Percentiles rank a stretch among this genome's conserved stretches.
phyloP scores from a whole-genome alignment of 2,797 vertebrate species.

The Danio kyathit region DNA sequence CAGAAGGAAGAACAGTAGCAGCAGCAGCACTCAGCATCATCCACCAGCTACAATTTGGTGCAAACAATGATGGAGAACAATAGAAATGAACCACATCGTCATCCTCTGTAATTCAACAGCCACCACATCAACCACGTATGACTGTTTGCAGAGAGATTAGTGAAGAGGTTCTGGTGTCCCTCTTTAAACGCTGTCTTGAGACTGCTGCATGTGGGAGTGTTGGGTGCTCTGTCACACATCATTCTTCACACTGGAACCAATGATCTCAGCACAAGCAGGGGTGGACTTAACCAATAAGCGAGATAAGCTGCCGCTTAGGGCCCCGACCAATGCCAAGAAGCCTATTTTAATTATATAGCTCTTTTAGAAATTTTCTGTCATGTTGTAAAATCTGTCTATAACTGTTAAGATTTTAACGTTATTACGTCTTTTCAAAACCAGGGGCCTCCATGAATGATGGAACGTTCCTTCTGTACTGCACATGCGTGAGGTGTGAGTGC shows the following conservation, averaged over 20 bases:
- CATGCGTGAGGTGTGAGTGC: too few species aligned
- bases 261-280: neutral
- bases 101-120: neutral
- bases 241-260: neutral
- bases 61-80: neutral
- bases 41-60: neutral
- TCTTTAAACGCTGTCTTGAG: neutral
- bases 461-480: too few species aligned
- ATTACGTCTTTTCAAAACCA: too few species aligned
- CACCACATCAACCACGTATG: neutral
- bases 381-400: too few species aligned
- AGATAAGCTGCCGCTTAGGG: too few species aligned
- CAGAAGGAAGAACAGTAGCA: neutral
- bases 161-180: conserved; percentile 13
- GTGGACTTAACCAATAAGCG: too few species aligned
- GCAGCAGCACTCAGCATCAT: neutral
- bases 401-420: too few species aligned
- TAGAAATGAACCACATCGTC: neutral
- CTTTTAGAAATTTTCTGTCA: too few species aligned
- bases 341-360: too few species aligned
- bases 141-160: neutral
- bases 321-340: too few species aligned
- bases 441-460: too few species aligned
- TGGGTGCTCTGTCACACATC: neutral
- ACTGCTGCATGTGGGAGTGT: neutral